Evolutionary conservation across 2,797 vertebrate genomes (phyloP), one percentile per base, ranked within the genome.

Genomic region (Betta splendens): DNA sequence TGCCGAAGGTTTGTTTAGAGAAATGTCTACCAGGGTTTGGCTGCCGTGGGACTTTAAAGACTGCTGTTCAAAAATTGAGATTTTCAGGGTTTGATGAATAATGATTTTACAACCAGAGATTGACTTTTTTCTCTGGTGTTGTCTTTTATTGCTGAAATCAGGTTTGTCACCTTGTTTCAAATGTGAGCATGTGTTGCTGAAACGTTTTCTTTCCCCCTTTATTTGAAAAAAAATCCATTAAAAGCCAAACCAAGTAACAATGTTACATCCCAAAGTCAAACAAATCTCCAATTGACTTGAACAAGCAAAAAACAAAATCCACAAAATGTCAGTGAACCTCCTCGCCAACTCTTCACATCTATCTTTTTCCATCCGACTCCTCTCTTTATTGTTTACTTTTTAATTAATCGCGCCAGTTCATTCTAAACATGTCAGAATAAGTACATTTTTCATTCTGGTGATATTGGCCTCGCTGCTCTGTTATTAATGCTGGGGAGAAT

Each of bases 401-500:
- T 91, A 91, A 90, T 91, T 91, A 88, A 89, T 89, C 85, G 82
- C 79, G 65, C 78, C 15, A 79, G 80, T 90, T 88, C 83, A 85
- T 89, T 87, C 84, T 74, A 84, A 84, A 85, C 81, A 75, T 83
- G 86, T 89, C 87, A 85, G 83, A 89, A 87, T 87, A 89, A 89
- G 89, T 87, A 85, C 75, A 87, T 89, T 85, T 88, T 87, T 89
- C 84, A 93, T 95, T 94, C 92, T 87, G 90, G 90, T 90, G 93
- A 94, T 83, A 80, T 93, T 93, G 92, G 93, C 90, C 77, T 75
- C 69, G 52, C 83, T 67, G 77, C 79, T 87, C 77, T 66, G 84
- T 90, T 95, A 95, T 94, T 93, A 95, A 95, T 94, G 93, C 90
- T 89, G 92, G 76, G 69, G 90, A 94, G 93, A 94, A 94, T 94